Percentiles rank a stretch among this genome's conserved stretches.
Evolutionary conservation across 2,113 vertebrate genomes (phyloP).

Genomic region (Tyto alba): DNA sequence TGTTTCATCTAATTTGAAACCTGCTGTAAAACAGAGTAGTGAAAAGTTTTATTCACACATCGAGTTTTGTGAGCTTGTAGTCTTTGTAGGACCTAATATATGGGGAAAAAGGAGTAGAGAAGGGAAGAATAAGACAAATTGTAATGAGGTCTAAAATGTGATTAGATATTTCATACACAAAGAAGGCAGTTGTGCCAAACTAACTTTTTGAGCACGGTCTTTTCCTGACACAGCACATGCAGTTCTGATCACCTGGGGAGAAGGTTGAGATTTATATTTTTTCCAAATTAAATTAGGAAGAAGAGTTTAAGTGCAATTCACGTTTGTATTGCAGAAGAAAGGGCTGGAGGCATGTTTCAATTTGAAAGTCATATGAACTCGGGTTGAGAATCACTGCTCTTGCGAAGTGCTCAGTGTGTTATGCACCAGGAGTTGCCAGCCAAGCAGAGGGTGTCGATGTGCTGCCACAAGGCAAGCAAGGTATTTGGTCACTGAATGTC

Average conservation of each 20-base stretch:
- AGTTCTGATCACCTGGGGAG: background rate
- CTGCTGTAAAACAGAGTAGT: background rate
- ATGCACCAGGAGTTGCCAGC: background rate
- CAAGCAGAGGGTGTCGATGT: background rate
- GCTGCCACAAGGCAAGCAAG: background rate
- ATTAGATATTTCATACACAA: background rate
- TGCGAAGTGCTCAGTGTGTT: accelerated
- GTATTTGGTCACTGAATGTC: background rate
- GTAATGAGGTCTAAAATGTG: background rate
- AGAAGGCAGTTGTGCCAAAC: background rate
- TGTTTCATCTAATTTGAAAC: background rate
- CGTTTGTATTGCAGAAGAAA: background rate
- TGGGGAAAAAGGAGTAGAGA: background rate
- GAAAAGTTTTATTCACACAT: background rate
- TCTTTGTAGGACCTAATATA: background rate
- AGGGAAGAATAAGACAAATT: background rate
- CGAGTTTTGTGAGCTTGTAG: background rate
- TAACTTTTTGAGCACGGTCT: background rate
- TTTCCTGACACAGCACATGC: background rate
- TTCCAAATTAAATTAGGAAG: conserved; percentile 6
- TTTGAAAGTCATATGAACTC: background rate
- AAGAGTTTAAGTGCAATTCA: background rate
- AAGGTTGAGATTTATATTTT: background rate
- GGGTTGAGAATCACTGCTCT: background rate
- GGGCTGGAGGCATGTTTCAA: background rate